phyloP scores from a whole-genome alignment of 2,113 vertebrate species.

The Proterorhinus semilunaris region DNA sequence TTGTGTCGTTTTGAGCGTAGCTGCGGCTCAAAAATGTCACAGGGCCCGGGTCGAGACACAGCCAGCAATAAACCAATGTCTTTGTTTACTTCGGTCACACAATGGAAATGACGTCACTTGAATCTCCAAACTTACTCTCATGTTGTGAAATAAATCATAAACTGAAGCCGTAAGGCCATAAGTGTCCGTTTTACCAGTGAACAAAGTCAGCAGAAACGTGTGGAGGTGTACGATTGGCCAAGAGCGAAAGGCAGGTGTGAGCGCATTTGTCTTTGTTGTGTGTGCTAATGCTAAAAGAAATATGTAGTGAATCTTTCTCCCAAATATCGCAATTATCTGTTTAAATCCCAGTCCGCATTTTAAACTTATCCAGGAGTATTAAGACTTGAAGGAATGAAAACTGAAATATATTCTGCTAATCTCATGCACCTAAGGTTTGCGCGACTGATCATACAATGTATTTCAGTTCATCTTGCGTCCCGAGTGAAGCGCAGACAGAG shows the following conservation, averaged over 20 bases:
- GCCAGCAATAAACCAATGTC: neutral
- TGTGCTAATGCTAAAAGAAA: neutral
- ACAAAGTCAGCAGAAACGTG: neutral
- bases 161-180: neutral
- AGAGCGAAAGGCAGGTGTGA: constrained; percentile 15
- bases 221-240: constrained; percentile 9
- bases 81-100: neutral
- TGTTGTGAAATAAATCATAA: neutral
- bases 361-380: too few relatives aligned
- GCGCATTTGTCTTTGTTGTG: neutral
- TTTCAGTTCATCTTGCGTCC: too few relatives aligned
- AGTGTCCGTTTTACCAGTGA: constrained; percentile 9
- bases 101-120: neutral
- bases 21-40: constrained; percentile 14
- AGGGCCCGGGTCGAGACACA: constrained; percentile 6
- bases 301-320: too few relatives aligned
- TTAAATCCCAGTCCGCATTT: too few relatives aligned
- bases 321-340: too few relatives aligned
- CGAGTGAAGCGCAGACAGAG: too few relatives aligned
- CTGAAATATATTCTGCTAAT: too few relatives aligned
- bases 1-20: constrained; percentile 23
- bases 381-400: too few relatives aligned
- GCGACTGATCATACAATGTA: too few relatives aligned
- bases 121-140: neutral
- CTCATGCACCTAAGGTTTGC: too few relatives aligned